Base-by-base conservation (phyloP, 2,888 invertebrate genomes). In the Caenorhabditis parvicauda region DNA sequence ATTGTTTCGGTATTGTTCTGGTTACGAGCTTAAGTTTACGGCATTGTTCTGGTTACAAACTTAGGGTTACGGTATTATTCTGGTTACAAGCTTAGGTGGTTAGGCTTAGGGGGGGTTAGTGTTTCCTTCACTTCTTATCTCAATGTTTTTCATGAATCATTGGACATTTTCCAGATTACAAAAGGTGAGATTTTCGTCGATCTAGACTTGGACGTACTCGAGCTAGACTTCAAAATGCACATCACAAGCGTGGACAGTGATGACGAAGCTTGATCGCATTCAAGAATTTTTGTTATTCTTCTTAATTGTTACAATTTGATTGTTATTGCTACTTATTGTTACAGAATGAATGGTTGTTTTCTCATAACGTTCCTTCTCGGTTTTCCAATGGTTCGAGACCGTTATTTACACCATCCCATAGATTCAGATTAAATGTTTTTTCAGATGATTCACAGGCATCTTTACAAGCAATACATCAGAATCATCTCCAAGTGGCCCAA, bases 391-490 rank as follows among this genome's bases (percentile, higher is more conserved):
- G 46, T 29, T 47, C 3, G 2, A 24, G 22, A 27, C 21, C 25
- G 24, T 32, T 50, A 28, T 25, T 42, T 39, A 2, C 14, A 17
- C 41, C 39, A 42, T 5, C 45, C 17, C 29, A 44, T 25, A 29
- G 37, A 38, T n/a, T 17, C 24, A 49, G 37, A 49, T 46, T 39
- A 19, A 19, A 17, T 28, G 43, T 22, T 35, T 46, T 24, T 21
- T 38, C 14, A 19, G 1, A 19, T 48, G 48, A 72, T 69, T 64
- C 70, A 72, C 7, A 57, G 65, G 38, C 66, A 72, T 41, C 51
- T 74, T 14, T 75, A 73, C 58, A 75, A 73, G 49, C 72, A 75
- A 50, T 77, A 72, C 43, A 38, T 75, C 48, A 58, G 75, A 19
- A 42, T 75, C 25, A 59, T 70, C 6, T 55, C 65, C 3, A 67